Percentiles rank a stretch among this genome's conserved stretches.
These are phyloP conservation scores for Ochotona curzoniae DNA, from an alignment of 2,113 vertebrate species.

Conservation along the genomic window DNA sequence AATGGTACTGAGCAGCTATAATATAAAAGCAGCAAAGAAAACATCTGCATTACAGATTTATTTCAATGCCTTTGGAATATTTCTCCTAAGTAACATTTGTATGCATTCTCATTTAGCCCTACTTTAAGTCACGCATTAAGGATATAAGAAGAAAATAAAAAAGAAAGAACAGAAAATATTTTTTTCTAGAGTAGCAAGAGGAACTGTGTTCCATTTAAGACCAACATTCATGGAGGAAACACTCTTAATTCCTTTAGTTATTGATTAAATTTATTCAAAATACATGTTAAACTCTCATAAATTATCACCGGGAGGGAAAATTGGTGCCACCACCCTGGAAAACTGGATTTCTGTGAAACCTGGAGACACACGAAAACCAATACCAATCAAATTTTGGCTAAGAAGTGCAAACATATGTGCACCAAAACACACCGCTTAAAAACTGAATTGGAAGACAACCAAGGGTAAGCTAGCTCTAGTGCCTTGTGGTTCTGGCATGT, in stretches of 20 bases:
- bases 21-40: constrained; percentile 62
- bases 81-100: constrained; percentile 68
- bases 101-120: constrained; percentile 11
- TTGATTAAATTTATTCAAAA: constrained; percentile 40
- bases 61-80: constrained; percentile 52
- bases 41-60: constrained; percentile 20
- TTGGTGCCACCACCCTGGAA: neutral
- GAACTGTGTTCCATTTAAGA: neutral
- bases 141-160: constrained; percentile 58
- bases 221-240: neutral
- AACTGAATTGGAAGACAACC: neutral
- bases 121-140: constrained; percentile 52
- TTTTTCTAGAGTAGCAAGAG: neutral
- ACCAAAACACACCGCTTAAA: neutral
- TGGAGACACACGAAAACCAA: constrained; percentile 1
- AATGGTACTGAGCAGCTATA: constrained; percentile 39
- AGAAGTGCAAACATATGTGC: neutral
- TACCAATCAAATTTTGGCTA: neutral
- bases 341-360: neutral
- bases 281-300: neutral
- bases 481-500: neutral
- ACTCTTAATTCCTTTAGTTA: neutral
- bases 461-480: neutral
- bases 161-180: constrained; percentile 35
- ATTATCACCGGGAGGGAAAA: constrained; percentile 18